phyloP scores from a whole-genome alignment of 1,140 invertebrate genomes.

The Sarcophaga peregrina region DNA sequence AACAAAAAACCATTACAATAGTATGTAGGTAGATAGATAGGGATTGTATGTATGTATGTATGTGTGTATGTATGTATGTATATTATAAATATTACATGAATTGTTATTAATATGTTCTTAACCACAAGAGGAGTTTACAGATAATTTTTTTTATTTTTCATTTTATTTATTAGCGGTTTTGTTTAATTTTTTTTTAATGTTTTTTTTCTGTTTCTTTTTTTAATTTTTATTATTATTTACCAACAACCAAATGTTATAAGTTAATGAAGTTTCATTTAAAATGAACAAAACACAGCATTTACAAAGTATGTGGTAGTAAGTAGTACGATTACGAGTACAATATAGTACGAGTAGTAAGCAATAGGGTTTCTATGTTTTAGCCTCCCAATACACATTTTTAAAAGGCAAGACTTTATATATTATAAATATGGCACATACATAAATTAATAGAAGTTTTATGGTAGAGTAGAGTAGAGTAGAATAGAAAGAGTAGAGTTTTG shows the following conservation, averaged over 20 bases:
- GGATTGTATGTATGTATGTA: neutral
- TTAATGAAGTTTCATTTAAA: neutral
- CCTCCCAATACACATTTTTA: neutral
- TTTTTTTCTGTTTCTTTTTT: neutral
- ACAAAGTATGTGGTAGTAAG: too few relatives aligned
- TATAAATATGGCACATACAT: too few relatives aligned
- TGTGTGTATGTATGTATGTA: too few relatives aligned
- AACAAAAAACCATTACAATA: neutral
- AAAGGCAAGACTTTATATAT: too few relatives aligned
- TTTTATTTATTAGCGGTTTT: too few relatives aligned
- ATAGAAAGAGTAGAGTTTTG: neutral
- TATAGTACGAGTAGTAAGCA: conserved; percentile 28
- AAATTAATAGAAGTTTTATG: too few relatives aligned
- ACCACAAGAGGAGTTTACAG: conserved; percentile 13
- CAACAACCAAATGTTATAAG: neutral
- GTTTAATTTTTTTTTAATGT: conserved; percentile 17
- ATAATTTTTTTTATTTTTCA: too few relatives aligned
- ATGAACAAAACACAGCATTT: conserved; percentile 16
- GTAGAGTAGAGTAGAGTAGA: too few relatives aligned
- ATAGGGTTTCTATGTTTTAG: conserved; percentile 20
- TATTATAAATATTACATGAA: conserved; percentile 13
- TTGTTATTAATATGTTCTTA: neutral
- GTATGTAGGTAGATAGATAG: too few relatives aligned
- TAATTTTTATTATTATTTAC: too few relatives aligned
- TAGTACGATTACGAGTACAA: neutral